Evolutionary conservation across 1,140 invertebrate genomes (phyloP).

Genomic region (Pachypeltis micranthus): DNA sequence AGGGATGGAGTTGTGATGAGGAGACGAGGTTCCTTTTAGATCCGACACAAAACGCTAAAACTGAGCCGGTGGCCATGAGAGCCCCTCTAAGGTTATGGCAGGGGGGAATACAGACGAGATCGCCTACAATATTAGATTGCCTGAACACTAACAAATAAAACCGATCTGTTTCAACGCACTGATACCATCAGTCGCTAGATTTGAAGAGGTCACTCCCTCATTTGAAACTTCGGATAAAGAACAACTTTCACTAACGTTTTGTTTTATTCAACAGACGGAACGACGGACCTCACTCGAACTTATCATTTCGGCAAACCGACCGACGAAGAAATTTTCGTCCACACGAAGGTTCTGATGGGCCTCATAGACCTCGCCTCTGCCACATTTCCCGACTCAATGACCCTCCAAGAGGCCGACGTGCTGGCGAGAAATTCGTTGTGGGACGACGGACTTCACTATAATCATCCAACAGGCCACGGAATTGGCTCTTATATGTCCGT

Average conservation of each 20-base stretch:
- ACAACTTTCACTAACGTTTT: no score
- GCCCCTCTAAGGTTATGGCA: no score
- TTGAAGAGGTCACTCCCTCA: no score
- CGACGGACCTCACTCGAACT: constrained; percentile 86
- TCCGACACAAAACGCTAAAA: no score
- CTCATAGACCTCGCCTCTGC: constrained; percentile 59
- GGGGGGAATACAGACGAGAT: no score
- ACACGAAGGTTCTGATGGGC: constrained; percentile 82
- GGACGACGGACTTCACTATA: constrained; percentile 66
- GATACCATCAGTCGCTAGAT: not conserved
- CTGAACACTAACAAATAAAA: no score
- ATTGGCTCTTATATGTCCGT: constrained; percentile 76
- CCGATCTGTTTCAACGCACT: not conserved
- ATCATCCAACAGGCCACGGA: constrained; percentile 80
- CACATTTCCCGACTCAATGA: constrained; percentile 52
- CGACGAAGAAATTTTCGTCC: constrained; percentile 60
- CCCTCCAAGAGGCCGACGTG: constrained; percentile 55
- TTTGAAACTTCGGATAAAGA: no score
- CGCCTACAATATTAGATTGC: no score
- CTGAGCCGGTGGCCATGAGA: no score
- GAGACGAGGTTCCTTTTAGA: no score
- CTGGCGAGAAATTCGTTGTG: constrained; percentile 68
- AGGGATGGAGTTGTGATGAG: no score
- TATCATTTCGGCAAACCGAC: constrained; percentile 75
- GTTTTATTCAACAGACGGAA: no score